Base-by-base conservation (phyloP, 2,113 vertebrate genomes). In the Cairina moschata region DNA sequence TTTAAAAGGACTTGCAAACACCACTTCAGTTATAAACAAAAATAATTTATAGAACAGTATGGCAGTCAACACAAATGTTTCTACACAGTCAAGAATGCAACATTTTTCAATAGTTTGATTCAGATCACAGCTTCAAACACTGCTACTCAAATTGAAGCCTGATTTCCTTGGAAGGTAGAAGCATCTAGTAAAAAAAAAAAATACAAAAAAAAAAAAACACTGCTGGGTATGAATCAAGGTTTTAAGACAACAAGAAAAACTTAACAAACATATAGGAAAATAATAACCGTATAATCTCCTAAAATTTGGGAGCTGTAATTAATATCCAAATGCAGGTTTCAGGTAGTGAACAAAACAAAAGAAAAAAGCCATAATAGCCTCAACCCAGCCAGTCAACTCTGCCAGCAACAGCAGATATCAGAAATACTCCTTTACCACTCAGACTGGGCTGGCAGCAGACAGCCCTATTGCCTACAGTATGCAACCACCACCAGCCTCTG, bases 1-100 rank as follows among this genome's bases (percentile, higher is more conserved):
- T 63, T 85, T 81, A 11, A 83, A 91, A 96, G 59, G 23, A 63
- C 54, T 91, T 93, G 71, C 26, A 90, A 79, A 88, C 54, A 86
- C 4, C 9, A 69, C 62, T 91, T 89, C 78, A 79, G 32, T 36
- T 82, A 54, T 38, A 72, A 90, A 59, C 44, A 95, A 93, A 95
- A 83, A 40, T 68, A 34, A 26, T 38, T 86, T 83, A 14, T 15
- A 74, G 26, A 80, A 36, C 12, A 83, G 29, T 26, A 86, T 8
- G 54, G 58, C 69, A 89, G 54, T 55, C 71, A 85, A 90, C 40
- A 44, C 40, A 14, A 86, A 66, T 29, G 17, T 66, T 90, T 76
- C 67, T 59, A 94, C 50, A 66, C 17, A 81, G 59, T 31, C 50
- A 75, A 59, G 46, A 94, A 82, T 28, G 17, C 15, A 58, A 7